These are phyloP conservation scores for Synergus japonicus DNA, from an alignment of 2,888 invertebrate genomes.

Conservation along the genomic window DNA sequence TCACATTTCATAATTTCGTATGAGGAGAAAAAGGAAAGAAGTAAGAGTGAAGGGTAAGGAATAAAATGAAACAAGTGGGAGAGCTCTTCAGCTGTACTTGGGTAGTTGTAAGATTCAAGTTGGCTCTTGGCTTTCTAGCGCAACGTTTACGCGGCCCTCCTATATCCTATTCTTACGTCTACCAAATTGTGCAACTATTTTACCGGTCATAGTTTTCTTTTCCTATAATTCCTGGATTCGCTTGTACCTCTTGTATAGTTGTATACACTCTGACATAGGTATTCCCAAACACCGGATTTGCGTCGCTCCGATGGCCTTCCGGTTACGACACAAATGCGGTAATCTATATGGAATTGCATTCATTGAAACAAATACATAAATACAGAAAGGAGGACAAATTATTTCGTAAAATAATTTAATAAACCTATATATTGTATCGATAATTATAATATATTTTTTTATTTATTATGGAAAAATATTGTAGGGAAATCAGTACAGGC, in stretches of 20 bases:
- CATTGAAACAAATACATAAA: neutral
- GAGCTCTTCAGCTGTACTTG: neutral
- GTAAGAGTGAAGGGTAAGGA: neutral
- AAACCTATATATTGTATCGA: no score
- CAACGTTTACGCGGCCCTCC: neutral
- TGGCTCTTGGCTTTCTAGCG: neutral
- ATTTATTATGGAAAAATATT: no score
- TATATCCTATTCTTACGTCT: neutral
- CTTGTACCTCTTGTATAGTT: neutral
- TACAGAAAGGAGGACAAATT: no score
- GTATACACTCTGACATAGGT: neutral
- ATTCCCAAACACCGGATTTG: neutral
- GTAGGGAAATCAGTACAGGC: no score
- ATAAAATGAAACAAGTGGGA: neutral
- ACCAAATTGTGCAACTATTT: conserved; percentile 1
- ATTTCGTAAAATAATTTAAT: no score
- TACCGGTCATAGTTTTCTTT: neutral
- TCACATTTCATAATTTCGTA: neutral
- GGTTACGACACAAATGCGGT: neutral
- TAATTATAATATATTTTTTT: no score
- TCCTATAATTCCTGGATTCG: neutral
- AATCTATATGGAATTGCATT: neutral
- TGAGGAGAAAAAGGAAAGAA: neutral
- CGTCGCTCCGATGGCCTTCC: conserved; percentile 2
- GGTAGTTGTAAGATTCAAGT: neutral